Conservation (phyloP, 2,888 invertebrate genomes). For the Xanthostigma xanthostigma region DNA sequence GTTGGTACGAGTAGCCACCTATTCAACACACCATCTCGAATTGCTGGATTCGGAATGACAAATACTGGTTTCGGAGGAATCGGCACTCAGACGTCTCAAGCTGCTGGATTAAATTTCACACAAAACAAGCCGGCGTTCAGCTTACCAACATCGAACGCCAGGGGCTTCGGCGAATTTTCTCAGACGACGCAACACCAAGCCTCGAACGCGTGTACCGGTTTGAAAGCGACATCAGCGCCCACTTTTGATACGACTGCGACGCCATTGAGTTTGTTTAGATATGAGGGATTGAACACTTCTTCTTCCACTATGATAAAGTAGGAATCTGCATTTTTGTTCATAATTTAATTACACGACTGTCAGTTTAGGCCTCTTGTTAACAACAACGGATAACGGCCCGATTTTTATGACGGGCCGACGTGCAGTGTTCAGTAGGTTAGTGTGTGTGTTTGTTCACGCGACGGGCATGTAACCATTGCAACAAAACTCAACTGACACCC, state of each 20-base stretch:
- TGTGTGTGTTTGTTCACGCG: too few species aligned
- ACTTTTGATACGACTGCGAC: slow-evolving; percentile 16
- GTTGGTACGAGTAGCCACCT: slow-evolving; percentile 16
- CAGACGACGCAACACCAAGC: too few species aligned
- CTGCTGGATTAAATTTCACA: slow-evolving; percentile 29
- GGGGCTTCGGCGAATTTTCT: slow-evolving; percentile 28
- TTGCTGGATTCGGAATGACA: not conserved
- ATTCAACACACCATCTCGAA: not conserved
- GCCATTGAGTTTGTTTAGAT: slow-evolving; percentile 7
- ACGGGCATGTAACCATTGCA: too few species aligned
- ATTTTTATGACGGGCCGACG: too few species aligned
- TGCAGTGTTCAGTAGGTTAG: too few species aligned
- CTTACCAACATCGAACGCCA: slow-evolving; percentile 22
- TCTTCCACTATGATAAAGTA: too few species aligned
- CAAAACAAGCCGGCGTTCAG: slow-evolving; percentile 27
- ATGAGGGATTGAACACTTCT: too few species aligned
- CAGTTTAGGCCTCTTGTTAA: too few species aligned
- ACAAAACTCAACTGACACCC: too few species aligned
- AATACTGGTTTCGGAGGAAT: slow-evolving; percentile 28
- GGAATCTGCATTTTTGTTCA: too few species aligned
- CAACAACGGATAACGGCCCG: too few species aligned
- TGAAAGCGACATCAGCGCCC: slow-evolving; percentile 26
- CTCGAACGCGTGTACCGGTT: slow-evolving; percentile 21
- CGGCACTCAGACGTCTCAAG: slow-evolving; percentile 29
- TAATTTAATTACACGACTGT: too few species aligned